phyloP scores from a whole-genome alignment of 2,797 vertebrate genomes.

The Girardinus metallicus region DNA sequence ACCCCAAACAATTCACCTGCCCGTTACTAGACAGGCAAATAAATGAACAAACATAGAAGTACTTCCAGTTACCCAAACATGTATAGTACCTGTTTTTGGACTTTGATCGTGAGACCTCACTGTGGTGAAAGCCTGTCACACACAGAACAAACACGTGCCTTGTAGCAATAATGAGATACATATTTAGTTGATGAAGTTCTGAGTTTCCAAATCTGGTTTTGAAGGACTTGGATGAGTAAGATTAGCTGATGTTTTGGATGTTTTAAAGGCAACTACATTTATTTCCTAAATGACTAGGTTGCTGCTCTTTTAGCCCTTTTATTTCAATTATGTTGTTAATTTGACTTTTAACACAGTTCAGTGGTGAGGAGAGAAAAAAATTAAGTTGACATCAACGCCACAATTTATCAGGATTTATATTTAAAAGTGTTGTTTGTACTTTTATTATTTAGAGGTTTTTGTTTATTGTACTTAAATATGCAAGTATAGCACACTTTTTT shows the following conservation, averaged over 20 bases:
- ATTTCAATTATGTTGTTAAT: background rate
- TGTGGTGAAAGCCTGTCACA: background rate
- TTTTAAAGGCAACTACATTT: background rate
- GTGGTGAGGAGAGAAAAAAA: background rate
- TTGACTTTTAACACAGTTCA: background rate
- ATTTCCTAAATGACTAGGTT: background rate
- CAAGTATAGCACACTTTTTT: background rate
- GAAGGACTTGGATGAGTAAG: background rate
- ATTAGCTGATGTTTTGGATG: background rate
- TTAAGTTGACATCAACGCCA: background rate
- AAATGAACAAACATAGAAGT: background rate
- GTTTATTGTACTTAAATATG: background rate
- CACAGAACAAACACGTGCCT: background rate
- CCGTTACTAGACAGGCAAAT: background rate
- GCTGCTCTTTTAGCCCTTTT: background rate
- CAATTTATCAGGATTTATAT: background rate
- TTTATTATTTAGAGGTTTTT: background rate
- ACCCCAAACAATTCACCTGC: background rate
- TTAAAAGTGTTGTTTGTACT: background rate
- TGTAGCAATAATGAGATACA: background rate
- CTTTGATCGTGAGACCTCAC: background rate
- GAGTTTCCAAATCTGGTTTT: background rate
- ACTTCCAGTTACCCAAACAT: background rate
- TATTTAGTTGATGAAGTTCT: background rate
- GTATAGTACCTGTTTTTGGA: background rate